Evolutionary conservation across 2,113 vertebrate species (phyloP).

Genomic region (Menidia beryllina): DNA sequence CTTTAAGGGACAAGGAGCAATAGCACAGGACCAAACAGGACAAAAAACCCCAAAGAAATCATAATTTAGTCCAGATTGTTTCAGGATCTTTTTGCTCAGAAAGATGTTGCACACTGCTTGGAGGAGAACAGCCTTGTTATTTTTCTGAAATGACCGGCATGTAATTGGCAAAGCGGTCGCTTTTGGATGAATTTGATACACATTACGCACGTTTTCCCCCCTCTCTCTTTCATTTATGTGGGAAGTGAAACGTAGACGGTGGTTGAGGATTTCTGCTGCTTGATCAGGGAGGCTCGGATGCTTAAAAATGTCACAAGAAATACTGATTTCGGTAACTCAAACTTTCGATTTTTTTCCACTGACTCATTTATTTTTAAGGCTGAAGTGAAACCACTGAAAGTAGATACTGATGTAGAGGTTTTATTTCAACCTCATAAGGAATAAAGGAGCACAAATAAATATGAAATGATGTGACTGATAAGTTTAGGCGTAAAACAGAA

Average conservation of each 20-base stretch:
- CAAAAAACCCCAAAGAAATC: background rate
- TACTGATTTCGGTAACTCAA: too few relatives aligned
- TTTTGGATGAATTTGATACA: background rate
- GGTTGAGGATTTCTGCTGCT: background rate
- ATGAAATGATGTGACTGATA: too few relatives aligned
- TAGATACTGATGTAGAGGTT: too few relatives aligned
- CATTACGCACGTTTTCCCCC: background rate
- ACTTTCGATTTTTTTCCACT: too few relatives aligned
- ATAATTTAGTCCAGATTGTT: background rate
- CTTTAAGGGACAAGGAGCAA: slow-evolving; percentile 1
- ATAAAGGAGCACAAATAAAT: too few relatives aligned
- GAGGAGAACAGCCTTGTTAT: background rate
- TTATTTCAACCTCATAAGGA: too few relatives aligned
- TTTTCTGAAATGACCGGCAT: background rate
- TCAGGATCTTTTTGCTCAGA: background rate
- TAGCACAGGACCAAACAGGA: background rate
- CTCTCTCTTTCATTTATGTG: too few relatives aligned
- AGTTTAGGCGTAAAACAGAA: too few relatives aligned
- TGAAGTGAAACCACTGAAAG: too few relatives aligned
- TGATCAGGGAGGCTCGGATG: background rate
- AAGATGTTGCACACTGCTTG: too few relatives aligned
- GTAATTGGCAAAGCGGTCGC: background rate
- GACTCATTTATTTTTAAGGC: too few relatives aligned
- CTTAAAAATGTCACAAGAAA: background rate
- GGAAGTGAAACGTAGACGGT: background rate